A percentile compares a stretch with the other conserved stretches of the same genome.
Conservation (phyloP, 2,797 vertebrate genomes). For the Podarcis siculus region DNA sequence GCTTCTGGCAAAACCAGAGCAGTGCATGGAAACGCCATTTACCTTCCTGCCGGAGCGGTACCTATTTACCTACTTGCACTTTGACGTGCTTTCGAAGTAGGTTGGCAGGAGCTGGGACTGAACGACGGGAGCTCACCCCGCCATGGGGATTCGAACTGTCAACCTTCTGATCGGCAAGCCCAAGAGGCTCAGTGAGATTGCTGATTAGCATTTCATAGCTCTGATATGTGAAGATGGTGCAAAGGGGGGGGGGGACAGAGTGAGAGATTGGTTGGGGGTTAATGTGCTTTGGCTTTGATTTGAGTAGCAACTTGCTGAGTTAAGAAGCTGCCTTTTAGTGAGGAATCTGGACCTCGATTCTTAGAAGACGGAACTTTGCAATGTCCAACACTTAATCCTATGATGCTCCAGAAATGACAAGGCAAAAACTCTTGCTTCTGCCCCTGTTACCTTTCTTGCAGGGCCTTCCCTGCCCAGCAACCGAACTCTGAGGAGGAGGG, state of each 20-base stretch:
- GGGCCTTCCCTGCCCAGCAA: fast-evolving
- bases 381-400: background rate
- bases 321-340: background rate
- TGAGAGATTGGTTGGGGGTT: background rate
- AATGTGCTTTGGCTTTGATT: background rate
- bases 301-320: background rate
- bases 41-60: no score
- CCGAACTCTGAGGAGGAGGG: background rate
- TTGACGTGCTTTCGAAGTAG: no score
- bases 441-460: background rate
- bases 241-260: no score
- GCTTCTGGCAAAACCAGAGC: no score
- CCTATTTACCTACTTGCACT: no score
- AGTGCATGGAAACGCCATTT: no score
- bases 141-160: no score
- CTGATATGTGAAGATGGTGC: background rate
- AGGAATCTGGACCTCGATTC: background rate
- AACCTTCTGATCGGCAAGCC: no score
- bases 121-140: no score
- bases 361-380: background rate
- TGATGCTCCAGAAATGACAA: fast-evolving
- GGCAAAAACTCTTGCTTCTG: background rate
- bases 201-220: no score
- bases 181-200: no score
- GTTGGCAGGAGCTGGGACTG: no score